A percentile compares a stretch with the other conserved stretches of the same genome.
These are phyloP conservation scores for Spea bombifrons DNA, from an alignment of 2,113 vertebrate species.

Conservation along the genomic window DNA sequence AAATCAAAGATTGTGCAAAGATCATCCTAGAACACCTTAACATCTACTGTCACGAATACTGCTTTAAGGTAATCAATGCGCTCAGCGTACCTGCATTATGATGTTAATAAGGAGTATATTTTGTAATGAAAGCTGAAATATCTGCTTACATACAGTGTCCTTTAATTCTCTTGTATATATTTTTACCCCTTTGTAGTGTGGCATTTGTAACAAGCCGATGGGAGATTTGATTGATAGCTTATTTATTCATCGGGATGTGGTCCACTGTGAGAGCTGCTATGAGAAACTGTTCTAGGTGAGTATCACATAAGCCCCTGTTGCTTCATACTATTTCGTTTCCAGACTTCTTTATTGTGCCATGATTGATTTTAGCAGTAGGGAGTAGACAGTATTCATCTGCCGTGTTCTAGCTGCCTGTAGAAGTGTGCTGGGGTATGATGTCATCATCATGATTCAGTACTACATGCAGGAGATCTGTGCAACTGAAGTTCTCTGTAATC, in stretches of 20 bases:
- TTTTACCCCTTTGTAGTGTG: slow-evolving; percentile 68
- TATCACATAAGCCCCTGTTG: neutral
- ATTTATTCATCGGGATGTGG: slow-evolving; percentile 77
- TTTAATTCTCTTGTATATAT: neutral
- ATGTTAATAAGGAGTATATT: too few species aligned
- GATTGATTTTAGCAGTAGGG: too few species aligned
- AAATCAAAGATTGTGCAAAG: slow-evolving; percentile 76
- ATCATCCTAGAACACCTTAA: slow-evolving; percentile 85
- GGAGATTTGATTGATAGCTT: slow-evolving; percentile 79
- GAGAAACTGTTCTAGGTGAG: slow-evolving; percentile 68
- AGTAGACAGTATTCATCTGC: too few species aligned
- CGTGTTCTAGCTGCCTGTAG: too few species aligned
- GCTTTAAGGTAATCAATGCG: slow-evolving; percentile 74
- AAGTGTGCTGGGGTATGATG: too few species aligned
- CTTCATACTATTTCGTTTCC: neutral
- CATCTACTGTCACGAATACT: slow-evolving; percentile 78
- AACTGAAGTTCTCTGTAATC: too few species aligned
- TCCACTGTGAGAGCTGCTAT: slow-evolving; percentile 86
- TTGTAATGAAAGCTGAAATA: too few species aligned
- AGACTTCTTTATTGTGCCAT: neutral
- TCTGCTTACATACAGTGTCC: too few species aligned
- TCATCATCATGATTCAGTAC: too few species aligned
- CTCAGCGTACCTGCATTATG: too few species aligned
- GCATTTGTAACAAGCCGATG: slow-evolving; percentile 78
- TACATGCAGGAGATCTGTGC: too few species aligned